Evolutionary conservation across 1,140 invertebrate species (phyloP), one percentile per base, ranked within the genome.

Genomic region (Pissodes strobi): DNA sequence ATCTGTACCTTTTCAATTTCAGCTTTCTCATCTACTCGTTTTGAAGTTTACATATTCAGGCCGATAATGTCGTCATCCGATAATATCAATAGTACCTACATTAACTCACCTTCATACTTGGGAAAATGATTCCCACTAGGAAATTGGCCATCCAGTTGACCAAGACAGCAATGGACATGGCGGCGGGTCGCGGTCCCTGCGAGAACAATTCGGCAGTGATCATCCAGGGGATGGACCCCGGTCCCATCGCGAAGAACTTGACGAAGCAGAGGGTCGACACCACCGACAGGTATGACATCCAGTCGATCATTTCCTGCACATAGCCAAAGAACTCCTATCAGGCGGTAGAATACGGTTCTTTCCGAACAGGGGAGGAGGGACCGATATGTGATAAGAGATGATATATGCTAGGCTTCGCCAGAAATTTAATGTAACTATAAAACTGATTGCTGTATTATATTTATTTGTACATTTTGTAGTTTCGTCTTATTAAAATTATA

Each of bases 61-160:
- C n/a, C n/a, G n/a, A n/a, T n/a, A n/a, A n/a, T n/a, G n/a, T n/a
- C n/a, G n/a, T n/a, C n/a, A n/a, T n/a, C n/a, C n/a, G n/a, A n/a
- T n/a, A n/a, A n/a, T n/a, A n/a, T n/a, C n/a, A n/a, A n/a, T n/a
- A n/a, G n/a, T 18, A 1, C 18, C 4, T 43, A 43, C 5, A 12
- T 12, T 5, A n/a, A 66, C 77, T 80, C 74, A 90, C 93, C 88
- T 93, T 92, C 90, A 96, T 90, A 80, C 87, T 89, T 74, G 90
- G 94, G 84, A 99, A 97, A 72, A 89, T 88, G 77, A 98, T 94
- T 72, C 95, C 96, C 72, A 99, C 96, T 59, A 96, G 82, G 82
- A 98, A 98, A 82, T 98, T 99, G 73, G 94, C 93, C 76, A 95
- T 87, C 97, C 97, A 99, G 85, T 99, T 99, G 80, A 97, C 92